Base-by-base conservation (phyloP, 2,113 vertebrate species). In the Charina bottae region DNA sequence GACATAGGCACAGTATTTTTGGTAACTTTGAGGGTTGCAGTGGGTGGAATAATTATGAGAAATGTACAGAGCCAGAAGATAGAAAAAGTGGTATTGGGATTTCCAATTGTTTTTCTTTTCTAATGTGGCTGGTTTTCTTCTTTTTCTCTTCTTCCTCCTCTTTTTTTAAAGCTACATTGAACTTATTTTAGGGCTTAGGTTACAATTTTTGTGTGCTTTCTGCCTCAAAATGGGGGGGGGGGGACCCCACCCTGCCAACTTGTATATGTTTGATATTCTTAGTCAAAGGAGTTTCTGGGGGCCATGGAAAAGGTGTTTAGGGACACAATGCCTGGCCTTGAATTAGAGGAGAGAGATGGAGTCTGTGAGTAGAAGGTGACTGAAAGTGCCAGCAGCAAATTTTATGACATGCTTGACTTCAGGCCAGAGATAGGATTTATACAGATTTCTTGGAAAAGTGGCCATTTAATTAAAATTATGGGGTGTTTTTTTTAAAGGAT, bases 391-490 rank as follows among this genome's bases (percentile, higher is more conserved):
- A 28, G 21, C 26, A 37, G 21, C 28, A 28, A n/a, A 37, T 37
- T 28, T 23, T 9, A 1, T 60, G 28, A 28, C 4, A 26, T 6
- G 11, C n/a, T 87, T 84, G 68, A 89, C 91, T 54, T n/a, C 84
- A 87, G 10, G 24, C 24, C 13, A 93, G 72, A 62, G 94, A 85
- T 5, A 88, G 91, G 92, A 89, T 93, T 89, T 62, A 83, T 23
- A 89, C 94, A 72, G 90, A 4, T 54, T 53, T 0, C 33, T 93
- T 91, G 55, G 83, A 62, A 84, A 93, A 91, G 64, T 33, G 8
- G 91, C 58, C 72, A 93, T 96, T 90, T 90, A 93, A 88, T 17
- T 59, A 12, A 87, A 94, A 92, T 62, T 55, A 78, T 21, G 6
- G 84, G 58, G 37, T 12, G 4, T 28, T 26, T 88, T 84, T 60